phyloP scores from a whole-genome alignment of 2,888 invertebrate genomes.

The Mechanitis mazaeus region DNA sequence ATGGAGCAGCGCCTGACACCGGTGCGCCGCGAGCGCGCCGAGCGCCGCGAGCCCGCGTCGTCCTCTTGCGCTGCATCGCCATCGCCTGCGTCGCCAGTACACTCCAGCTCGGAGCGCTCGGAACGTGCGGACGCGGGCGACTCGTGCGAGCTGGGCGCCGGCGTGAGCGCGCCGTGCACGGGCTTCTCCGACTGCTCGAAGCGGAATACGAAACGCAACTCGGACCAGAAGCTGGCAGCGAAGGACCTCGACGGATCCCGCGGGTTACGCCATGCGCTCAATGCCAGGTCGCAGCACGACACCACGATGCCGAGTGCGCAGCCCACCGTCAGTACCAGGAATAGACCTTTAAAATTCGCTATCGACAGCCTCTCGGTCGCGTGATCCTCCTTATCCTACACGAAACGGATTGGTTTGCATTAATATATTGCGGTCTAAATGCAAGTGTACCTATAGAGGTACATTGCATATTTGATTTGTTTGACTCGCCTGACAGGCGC shows the following conservation, averaged over 20 bases:
- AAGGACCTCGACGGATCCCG: slow-evolving; percentile 41
- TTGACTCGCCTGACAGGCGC: slow-evolving; percentile 79
- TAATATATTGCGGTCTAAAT: not conserved
- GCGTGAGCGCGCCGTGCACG: slow-evolving; percentile 41
- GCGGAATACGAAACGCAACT: slow-evolving; percentile 63
- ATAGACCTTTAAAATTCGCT: slow-evolving; percentile 88
- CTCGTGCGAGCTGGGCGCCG: slow-evolving; percentile 23
- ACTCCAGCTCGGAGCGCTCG: slow-evolving; percentile 15
- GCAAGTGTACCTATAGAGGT: not conserved
- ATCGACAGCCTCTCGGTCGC: slow-evolving; percentile 72
- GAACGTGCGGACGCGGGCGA: slow-evolving; percentile 15
- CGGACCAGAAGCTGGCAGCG: slow-evolving; percentile 44
- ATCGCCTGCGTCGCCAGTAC: slow-evolving; percentile 22
- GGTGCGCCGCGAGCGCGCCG: slow-evolving; percentile 28
- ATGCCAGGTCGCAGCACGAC: slow-evolving; percentile 79
- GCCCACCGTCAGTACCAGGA: slow-evolving; percentile 84
- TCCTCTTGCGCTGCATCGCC: slow-evolving; percentile 15
- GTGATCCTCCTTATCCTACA: slow-evolving; percentile 49
- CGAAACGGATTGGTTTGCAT: not conserved
- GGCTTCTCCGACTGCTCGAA: slow-evolving; percentile 61
- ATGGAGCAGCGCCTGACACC: slow-evolving; percentile 55
- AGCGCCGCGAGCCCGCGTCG: slow-evolving; percentile 29
- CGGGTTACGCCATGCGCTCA: slow-evolving; percentile 46
- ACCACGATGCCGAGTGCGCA: slow-evolving; percentile 79
- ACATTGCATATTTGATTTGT: too few species aligned